A percentile compares a stretch with the other conserved stretches of the same genome.
phyloP scores from a whole-genome alignment of 2,888 invertebrate species.

The Melipona beecheii region DNA sequence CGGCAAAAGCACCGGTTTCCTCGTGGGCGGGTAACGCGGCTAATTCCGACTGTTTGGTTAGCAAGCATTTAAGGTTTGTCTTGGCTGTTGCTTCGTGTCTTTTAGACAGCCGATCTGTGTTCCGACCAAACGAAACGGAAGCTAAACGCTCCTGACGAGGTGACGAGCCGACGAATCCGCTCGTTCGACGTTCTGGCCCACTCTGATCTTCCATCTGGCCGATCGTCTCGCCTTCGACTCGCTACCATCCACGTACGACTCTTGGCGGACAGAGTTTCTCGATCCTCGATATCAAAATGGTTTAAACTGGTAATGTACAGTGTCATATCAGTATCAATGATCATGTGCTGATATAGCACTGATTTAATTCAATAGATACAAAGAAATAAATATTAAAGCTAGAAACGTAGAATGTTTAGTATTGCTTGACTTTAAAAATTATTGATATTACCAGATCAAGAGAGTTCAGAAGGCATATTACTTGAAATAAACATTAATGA shows the following conservation, averaged over 20 bases:
- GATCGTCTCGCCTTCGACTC: neutral
- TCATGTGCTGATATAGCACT: no score
- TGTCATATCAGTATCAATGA: no score
- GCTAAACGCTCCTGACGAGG: slow-evolving; percentile 74
- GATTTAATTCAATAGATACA: no score
- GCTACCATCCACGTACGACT: neutral
- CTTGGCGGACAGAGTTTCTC: neutral
- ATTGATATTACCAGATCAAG: no score
- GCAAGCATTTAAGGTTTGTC: slow-evolving; percentile 84
- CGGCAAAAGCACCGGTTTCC: slow-evolving; percentile 72
- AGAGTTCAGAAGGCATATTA: no score
- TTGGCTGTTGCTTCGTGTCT: slow-evolving; percentile 83
- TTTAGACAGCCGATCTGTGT: slow-evolving; percentile 84
- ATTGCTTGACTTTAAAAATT: no score
- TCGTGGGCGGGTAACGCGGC: slow-evolving; percentile 79
- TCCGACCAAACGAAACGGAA: slow-evolving; percentile 82
- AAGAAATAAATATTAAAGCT: no score
- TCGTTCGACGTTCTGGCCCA: slow-evolving; percentile 44
- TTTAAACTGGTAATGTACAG: neutral
- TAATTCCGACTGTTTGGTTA: slow-evolving; percentile 84
- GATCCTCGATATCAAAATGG: neutral
- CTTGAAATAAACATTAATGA: no score
- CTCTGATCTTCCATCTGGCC: neutral
- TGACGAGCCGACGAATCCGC: slow-evolving; percentile 72
- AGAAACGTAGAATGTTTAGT: no score